These are phyloP conservation scores for Lysiphlebus fabarum DNA, from an alignment of 1,140 invertebrate genomes.

Conservation along the genomic window DNA sequence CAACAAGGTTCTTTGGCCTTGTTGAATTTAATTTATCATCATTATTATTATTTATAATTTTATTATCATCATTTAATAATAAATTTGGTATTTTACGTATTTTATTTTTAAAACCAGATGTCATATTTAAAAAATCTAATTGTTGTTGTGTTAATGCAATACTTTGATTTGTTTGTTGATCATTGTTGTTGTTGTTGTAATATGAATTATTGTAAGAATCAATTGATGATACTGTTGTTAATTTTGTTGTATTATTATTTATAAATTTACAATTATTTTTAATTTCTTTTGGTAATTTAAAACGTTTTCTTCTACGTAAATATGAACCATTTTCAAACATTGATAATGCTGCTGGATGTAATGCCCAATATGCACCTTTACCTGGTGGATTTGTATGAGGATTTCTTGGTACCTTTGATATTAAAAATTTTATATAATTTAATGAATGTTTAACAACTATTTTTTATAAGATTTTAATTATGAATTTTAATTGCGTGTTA, in stretches of 20 bases:
- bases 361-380: conserved; percentile 88
- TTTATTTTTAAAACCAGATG: conserved; percentile 7
- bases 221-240: conserved; percentile 16
- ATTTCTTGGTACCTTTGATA: conserved; percentile 66
- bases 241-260: too few species aligned
- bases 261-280: conserved; percentile 27
- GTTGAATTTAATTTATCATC: neutral
- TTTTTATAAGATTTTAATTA: neutral
- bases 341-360: conserved; percentile 82
- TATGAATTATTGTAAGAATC: conserved; percentile 3
- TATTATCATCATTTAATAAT: neutral
- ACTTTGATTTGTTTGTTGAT: conserved; percentile 7
- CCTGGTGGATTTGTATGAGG: conserved; percentile 74
- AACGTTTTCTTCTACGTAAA: conserved; percentile 80
- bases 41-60: neutral
- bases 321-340: conserved; percentile 96
- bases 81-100: neutral
- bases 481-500: neutral
- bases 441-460: neutral
- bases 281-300: conserved; percentile 63
- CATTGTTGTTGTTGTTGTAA: conserved; percentile 1
- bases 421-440: conserved; percentile 9
- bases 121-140: conserved; percentile 23
- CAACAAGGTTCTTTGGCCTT: conserved; percentile 8
- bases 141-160: conserved; percentile 23